These are phyloP conservation scores for Elanus axillaris DNA, from an alignment of 2,113 vertebrate genomes.

Conservation along the genomic window DNA sequence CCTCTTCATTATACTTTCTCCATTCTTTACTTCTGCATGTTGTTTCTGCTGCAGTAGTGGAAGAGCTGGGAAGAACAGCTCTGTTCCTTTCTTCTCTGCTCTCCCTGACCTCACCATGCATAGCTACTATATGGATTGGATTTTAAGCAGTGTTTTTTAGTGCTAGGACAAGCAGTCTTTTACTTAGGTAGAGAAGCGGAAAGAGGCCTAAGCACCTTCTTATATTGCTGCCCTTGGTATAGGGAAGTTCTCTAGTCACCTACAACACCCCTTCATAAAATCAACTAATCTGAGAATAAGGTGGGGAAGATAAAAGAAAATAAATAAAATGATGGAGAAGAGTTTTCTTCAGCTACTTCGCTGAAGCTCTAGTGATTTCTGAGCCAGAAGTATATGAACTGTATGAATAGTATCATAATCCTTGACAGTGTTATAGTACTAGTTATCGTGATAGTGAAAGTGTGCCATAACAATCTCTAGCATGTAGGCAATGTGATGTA, in stretches of 20 bases:
- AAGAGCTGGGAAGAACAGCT: not conserved
- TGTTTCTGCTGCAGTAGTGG: not conserved
- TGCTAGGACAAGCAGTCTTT: not conserved
- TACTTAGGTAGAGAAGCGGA: not conserved
- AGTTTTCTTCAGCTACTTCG: not conserved
- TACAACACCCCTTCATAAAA: not conserved
- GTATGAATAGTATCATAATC: not conserved
- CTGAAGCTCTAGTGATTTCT: not conserved
- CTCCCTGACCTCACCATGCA: not conserved
- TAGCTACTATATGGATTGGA: not conserved
- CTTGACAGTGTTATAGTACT: not conserved
- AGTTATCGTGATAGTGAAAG: rapidly evolving
- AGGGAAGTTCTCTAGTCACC: not conserved
- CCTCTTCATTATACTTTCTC: not conserved
- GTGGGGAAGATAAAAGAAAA: not conserved
- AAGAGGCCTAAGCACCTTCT: not conserved
- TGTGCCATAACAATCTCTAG: not conserved
- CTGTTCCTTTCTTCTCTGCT: not conserved
- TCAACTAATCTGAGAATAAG: not conserved
- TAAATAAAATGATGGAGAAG: not conserved
- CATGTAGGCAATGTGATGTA: not conserved
- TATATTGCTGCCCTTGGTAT: not conserved
- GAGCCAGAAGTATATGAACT: not conserved
- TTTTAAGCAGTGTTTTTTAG: not conserved
- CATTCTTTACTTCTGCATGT: not conserved